These are phyloP conservation scores for Aleiodes alternator DNA, from an alignment of 2,888 invertebrate species.

Conservation along the genomic window DNA sequence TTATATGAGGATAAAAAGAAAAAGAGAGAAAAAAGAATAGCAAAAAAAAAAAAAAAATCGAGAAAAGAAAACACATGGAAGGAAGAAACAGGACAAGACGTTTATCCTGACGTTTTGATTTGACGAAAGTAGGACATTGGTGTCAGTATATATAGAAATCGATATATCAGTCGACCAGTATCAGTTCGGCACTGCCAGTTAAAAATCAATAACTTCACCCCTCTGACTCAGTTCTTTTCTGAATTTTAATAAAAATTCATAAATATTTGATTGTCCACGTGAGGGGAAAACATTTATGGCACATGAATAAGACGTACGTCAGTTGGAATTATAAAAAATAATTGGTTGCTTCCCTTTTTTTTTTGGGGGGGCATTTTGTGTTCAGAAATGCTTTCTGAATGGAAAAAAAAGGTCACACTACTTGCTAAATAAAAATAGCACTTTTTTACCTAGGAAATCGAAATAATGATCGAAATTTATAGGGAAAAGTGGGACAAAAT, in stretches of 20 bases:
- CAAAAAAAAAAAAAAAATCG: slow-evolving; percentile 1
- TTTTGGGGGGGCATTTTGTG: too few species aligned
- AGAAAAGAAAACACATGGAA: not conserved
- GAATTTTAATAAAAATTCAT: slow-evolving; percentile 16
- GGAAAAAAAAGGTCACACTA: too few species aligned
- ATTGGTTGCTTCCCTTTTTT: too few species aligned
- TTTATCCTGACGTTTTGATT: slow-evolving; percentile 61
- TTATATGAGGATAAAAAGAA: slow-evolving; percentile 9
- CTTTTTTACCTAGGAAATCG: not conserved
- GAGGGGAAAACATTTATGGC: too few species aligned
- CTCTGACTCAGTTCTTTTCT: slow-evolving; percentile 6
- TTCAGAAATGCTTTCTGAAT: not conserved
- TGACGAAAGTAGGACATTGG: slow-evolving; percentile 67
- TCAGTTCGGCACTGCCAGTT: slow-evolving; percentile 62
- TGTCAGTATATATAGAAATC: slow-evolving; percentile 58
- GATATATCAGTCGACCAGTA: slow-evolving; percentile 69
- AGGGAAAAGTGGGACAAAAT: too few species aligned
- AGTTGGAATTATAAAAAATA: too few species aligned
- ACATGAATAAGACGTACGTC: too few species aligned
- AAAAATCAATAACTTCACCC: slow-evolving; percentile 59
- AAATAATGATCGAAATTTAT: too few species aligned
- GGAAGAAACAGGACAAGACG: slow-evolving; percentile 5
- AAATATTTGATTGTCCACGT: too few species aligned
- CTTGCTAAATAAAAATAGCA: not conserved
- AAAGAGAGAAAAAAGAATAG: not conserved